Percentiles rank a stretch among this genome's conserved stretches.
Evolutionary conservation across 2,888 invertebrate species (phyloP).

Genomic region (Cataglyphis rosenhaueri): DNA sequence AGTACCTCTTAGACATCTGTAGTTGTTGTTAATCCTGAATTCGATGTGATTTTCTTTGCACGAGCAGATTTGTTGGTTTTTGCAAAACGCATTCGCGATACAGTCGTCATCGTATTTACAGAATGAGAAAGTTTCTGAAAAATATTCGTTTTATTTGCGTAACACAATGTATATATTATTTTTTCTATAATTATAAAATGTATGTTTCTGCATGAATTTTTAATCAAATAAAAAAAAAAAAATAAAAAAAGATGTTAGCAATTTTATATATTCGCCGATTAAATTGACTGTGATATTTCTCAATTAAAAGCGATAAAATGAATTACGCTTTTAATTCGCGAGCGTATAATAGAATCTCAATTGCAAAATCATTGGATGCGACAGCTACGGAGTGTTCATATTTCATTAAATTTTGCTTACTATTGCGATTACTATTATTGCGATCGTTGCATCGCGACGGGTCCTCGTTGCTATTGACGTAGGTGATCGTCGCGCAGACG

Average conservation of each 20-base stretch:
- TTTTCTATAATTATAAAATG: neutral
- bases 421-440: conserved; percentile 34
- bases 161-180: neutral
- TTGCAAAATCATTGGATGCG: neutral
- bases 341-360: neutral
- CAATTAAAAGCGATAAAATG: neutral
- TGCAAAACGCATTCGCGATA: conserved; percentile 79
- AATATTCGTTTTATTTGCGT: neutral
- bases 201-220: neutral
- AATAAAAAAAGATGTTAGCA: neutral
- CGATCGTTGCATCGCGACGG: conserved; percentile 70
- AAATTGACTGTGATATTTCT: conserved; percentile 14
- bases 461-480: conserved; percentile 65
- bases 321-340: neutral
- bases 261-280: neutral
- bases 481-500: conserved; percentile 76
- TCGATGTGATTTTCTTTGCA: conserved; percentile 84
- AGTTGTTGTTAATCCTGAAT: conserved; percentile 82
- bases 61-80: conserved; percentile 81
- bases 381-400: neutral
- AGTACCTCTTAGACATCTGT: conserved; percentile 84
- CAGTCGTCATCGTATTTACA: conserved; percentile 78
- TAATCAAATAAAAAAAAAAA: neutral
- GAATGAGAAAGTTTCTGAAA: conserved; percentile 76
- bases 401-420: conserved; percentile 28